Evolutionary conservation across 2,888 invertebrate genomes (phyloP).

Genomic region (Auanema freiburgensis): DNA sequence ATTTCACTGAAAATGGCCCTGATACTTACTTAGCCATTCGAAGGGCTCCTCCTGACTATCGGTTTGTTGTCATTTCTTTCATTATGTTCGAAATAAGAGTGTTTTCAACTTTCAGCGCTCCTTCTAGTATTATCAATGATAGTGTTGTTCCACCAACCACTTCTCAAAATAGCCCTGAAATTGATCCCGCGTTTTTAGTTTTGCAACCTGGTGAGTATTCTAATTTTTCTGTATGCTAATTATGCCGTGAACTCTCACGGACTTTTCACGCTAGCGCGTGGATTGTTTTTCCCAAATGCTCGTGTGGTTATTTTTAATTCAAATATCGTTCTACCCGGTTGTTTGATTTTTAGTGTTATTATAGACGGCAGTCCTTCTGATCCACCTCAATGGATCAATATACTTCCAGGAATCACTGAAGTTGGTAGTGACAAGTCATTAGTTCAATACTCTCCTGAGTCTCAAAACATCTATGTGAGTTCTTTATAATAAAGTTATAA

Average conservation of each 20-base stretch:
- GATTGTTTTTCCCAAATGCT: no score
- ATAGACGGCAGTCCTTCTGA: constrained; percentile 12
- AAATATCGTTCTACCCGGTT: no score
- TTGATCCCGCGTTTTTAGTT: constrained; percentile 19
- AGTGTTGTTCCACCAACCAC: not conserved
- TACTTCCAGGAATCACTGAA: constrained; percentile 74
- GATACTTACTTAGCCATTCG: constrained; percentile 17
- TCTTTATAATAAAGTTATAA: not conserved
- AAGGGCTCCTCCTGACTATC: constrained; percentile 54
- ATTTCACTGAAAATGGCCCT: constrained; percentile 11
- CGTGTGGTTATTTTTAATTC: no score
- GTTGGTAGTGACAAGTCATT: constrained; percentile 75
- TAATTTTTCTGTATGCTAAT: no score
- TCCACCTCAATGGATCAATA: constrained; percentile 65
- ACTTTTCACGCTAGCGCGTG: no score
- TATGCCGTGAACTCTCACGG: no score
- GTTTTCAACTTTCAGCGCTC: not conserved
- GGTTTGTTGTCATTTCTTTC: constrained; percentile 7
- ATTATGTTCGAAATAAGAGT: not conserved
- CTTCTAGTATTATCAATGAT: not conserved
- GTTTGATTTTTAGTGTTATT: not conserved
- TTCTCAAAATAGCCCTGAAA: not conserved
- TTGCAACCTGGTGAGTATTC: constrained; percentile 15
- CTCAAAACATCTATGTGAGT: constrained; percentile 43
- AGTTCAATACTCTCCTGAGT: constrained; percentile 45